phyloP scores from a whole-genome alignment of 2,113 vertebrate species.

The Grallaria varia region DNA sequence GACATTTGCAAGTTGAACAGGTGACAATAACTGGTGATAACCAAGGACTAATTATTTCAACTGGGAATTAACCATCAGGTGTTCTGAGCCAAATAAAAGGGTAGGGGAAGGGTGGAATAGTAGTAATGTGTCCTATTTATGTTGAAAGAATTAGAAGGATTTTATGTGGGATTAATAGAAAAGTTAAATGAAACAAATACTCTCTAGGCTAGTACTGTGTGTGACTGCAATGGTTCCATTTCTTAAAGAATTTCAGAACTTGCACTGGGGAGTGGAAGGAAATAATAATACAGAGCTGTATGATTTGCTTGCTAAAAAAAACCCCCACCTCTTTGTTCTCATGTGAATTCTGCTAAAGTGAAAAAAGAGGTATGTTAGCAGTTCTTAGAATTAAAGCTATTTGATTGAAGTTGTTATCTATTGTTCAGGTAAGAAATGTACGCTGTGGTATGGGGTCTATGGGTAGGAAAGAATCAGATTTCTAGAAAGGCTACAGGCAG shows the following conservation, averaged over 20 bases:
- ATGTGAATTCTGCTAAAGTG: background rate
- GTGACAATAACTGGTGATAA: conserved; percentile 61
- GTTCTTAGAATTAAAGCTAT: background rate
- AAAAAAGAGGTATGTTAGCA: background rate
- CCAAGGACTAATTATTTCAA: conserved; percentile 37
- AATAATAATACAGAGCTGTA: background rate
- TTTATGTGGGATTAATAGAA: background rate
- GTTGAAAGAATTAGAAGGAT: background rate
- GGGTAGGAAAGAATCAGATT: background rate
- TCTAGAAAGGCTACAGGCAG: background rate
- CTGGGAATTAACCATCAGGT: conserved; percentile 37
- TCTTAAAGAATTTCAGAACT: background rate
- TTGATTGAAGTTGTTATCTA: background rate
- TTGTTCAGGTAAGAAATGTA: background rate
- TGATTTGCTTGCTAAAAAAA: background rate
- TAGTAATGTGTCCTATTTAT: background rate
- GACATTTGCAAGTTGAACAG: conserved; percentile 35
- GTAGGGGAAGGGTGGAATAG: background rate
- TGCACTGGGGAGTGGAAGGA: background rate
- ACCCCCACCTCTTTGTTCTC: background rate
- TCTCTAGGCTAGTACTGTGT: background rate
- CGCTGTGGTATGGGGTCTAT: background rate
- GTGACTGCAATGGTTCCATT: background rate
- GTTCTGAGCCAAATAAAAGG: conserved; percentile 33
- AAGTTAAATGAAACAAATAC: background rate